phyloP scores from a whole-genome alignment of 2,797 vertebrate species.

The Artibeus jamaicensis region DNA sequence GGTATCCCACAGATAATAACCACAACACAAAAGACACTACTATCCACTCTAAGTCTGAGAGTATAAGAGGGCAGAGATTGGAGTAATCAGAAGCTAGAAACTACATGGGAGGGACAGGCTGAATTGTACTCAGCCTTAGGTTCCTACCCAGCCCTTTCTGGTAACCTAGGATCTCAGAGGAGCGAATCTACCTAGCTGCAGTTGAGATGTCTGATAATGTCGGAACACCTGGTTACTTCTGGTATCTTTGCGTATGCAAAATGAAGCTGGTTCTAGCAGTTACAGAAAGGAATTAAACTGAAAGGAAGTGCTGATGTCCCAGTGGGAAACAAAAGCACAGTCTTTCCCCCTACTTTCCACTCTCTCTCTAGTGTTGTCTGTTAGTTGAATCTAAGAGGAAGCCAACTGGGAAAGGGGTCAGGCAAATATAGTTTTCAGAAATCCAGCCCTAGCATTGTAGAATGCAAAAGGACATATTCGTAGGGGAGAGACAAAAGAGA shows the following conservation, averaged over 20 bases:
- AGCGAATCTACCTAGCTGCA: background rate
- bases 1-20: background rate
- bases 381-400: slow-evolving; percentile 6
- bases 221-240: background rate
- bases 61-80: background rate
- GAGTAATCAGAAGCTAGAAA: background rate
- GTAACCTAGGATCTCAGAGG: background rate
- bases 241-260: background rate
- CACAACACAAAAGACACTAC: background rate
- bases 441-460: background rate
- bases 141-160: background rate
- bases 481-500: background rate
- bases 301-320: background rate
- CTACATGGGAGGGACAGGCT: background rate
- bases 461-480: background rate
- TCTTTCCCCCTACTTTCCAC: background rate
- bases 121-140: background rate
- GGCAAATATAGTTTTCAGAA: background rate
- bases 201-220: background rate
- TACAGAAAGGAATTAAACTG: background rate
- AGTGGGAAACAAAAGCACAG: background rate
- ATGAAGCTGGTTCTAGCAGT: background rate
- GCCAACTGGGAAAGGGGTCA: background rate
- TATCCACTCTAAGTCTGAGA: background rate
- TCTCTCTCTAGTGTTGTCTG: background rate